Percentiles rank a stretch among this genome's conserved stretches.
Conservation (phyloP, 2,888 invertebrate species). For the Diarsia rubi region DNA sequence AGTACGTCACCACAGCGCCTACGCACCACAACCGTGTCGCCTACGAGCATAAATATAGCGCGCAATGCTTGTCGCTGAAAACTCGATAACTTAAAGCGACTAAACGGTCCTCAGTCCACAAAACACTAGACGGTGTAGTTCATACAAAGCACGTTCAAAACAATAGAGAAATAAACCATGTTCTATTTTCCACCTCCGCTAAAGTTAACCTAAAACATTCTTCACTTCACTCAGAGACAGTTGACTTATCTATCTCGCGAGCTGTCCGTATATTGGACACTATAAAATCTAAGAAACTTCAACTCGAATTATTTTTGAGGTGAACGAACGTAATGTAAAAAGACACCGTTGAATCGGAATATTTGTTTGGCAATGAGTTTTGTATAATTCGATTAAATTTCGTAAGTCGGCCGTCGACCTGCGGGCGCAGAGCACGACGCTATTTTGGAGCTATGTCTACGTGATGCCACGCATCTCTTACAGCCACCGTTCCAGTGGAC, state of each 20-base stretch:
- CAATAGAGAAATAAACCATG: conserved; percentile 87
- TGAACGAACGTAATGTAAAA: conserved; percentile 73
- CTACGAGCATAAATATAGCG: conserved; percentile 77
- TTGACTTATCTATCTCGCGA: conserved; percentile 70
- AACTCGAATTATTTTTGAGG: conserved; percentile 59
- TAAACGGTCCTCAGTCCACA: conserved; percentile 72
- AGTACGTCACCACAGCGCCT: conserved; percentile 72
- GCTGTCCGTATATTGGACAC: conserved; percentile 68
- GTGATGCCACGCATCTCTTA: conserved; percentile 85
- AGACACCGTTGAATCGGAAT: conserved; percentile 70
- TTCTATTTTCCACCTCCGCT: conserved; percentile 81
- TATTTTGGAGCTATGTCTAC: conserved; percentile 83
- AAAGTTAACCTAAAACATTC: conserved; percentile 74
- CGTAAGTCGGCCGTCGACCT: conserved; percentile 82
- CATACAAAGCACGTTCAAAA: conserved; percentile 80
- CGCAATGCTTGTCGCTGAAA: conserved; percentile 75
- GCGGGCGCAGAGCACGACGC: conserved; percentile 75
- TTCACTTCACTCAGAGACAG: conserved; percentile 67
- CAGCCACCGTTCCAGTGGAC: conserved; percentile 82
- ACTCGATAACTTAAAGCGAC: conserved; percentile 77
- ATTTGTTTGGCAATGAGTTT: conserved; percentile 77
- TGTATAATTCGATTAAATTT: conserved; percentile 84
- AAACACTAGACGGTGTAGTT: conserved; percentile 68
- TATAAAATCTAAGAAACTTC: conserved; percentile 61
- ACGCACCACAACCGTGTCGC: conserved; percentile 75